Percentiles rank a stretch among this genome's conserved stretches.
Conservation (phyloP, 1,140 invertebrate species). For the Trachymyrmex cornetzi region DNA sequence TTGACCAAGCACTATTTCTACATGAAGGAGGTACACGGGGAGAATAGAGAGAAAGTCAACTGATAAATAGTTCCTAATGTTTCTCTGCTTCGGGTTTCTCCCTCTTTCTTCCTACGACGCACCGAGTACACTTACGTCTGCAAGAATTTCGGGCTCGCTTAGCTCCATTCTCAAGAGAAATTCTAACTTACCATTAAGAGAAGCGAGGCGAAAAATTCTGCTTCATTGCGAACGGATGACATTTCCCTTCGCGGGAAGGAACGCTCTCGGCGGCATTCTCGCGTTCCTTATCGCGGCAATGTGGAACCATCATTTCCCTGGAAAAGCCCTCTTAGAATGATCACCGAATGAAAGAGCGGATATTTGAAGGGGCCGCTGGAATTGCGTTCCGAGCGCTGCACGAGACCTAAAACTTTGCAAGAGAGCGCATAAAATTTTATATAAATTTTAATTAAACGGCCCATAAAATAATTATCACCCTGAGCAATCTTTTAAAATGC, state of each 20-base stretch:
- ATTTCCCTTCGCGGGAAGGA: slow-evolving; percentile 24
- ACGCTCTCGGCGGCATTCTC: slow-evolving; percentile 57
- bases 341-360: slow-evolving; percentile 33
- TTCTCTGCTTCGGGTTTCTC: slow-evolving; percentile 49
- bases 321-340: slow-evolving; percentile 40
- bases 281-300: slow-evolving; percentile 41
- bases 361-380: slow-evolving; percentile 30
- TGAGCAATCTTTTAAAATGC: background rate
- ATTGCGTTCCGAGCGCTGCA: background rate
- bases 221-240: slow-evolving; percentile 61
- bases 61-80: slow-evolving; percentile 80
- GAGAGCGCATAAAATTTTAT: background rate
- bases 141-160: slow-evolving; percentile 70
- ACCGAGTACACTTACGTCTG: slow-evolving; percentile 51
- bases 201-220: slow-evolving; percentile 63
- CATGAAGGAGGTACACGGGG: slow-evolving; percentile 38
- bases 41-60: slow-evolving; percentile 78
- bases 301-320: slow-evolving; percentile 63
- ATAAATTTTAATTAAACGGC: slow-evolving; percentile 1
- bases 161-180: slow-evolving; percentile 23
- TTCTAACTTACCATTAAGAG: slow-evolving; percentile 59
- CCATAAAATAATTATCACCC: background rate
- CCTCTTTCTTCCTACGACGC: slow-evolving; percentile 2
- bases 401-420: background rate
- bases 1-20: slow-evolving; percentile 65